phyloP scores from a whole-genome alignment of 1,140 invertebrate genomes.

The Coenobita brevimanus region DNA sequence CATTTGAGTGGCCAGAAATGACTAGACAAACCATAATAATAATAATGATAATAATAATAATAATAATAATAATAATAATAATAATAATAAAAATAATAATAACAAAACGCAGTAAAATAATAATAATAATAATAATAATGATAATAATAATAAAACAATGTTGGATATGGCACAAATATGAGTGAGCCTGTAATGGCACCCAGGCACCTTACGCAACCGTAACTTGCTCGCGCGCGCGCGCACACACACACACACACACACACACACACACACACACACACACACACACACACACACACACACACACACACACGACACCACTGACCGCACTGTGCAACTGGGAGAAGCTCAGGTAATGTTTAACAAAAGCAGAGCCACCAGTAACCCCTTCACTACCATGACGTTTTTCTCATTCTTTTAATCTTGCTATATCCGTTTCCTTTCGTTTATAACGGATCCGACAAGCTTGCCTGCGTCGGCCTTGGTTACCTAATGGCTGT shows the following conservation, averaged over 20 bases:
- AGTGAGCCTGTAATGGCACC: no score
- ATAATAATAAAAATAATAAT: neutral
- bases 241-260: constrained; percentile 3
- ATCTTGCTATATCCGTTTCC: no score
- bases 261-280: constrained; percentile 29
- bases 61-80: no score
- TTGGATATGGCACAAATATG: neutral
- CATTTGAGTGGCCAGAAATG: constrained; percentile 17
- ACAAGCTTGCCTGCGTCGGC: no score
- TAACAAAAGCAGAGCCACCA: no score
- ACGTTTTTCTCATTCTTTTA: no score
- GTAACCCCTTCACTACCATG: no score
- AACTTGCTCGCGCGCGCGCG: neutral
- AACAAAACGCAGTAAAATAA: neutral
- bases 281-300: constrained; percentile 29
- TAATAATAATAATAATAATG: constrained; percentile 19
- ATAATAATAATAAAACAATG: constrained; percentile 4
- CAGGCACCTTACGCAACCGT: no score
- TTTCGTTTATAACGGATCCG: no score
- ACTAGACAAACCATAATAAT: constrained; percentile 27
- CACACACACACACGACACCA: neutral
- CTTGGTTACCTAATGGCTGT: no score
- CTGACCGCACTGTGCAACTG: no score
- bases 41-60: neutral
- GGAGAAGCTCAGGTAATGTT: no score